Evolutionary conservation across 2,113 vertebrate genomes (phyloP).

Genomic region (Columba livia): DNA sequence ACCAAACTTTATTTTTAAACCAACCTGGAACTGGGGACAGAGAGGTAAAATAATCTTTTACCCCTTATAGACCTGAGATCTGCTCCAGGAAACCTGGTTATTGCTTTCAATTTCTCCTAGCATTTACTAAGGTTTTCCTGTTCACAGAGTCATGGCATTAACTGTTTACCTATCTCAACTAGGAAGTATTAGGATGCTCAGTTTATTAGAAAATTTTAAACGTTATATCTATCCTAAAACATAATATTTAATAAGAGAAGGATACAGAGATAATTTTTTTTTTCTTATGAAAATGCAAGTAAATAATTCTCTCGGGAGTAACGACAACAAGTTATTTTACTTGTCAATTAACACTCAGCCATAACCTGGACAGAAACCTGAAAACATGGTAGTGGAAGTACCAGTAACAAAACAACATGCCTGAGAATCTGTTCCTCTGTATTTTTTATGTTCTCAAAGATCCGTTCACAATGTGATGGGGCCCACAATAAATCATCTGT

Average conservation of each 20-base stretch:
- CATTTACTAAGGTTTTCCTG: background rate
- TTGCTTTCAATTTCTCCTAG: background rate
- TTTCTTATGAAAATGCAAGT: background rate
- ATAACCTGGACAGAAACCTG: background rate
- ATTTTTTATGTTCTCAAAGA: background rate
- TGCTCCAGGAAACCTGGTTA: background rate
- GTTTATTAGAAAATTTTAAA: background rate
- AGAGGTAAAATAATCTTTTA: background rate
- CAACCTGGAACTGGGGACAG: background rate
- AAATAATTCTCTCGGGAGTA: background rate
- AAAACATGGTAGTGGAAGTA: background rate
- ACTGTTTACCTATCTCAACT: background rate
- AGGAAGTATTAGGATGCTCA: background rate
- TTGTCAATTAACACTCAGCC: background rate
- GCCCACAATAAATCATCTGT: background rate
- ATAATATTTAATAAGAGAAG: background rate
- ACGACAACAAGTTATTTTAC: background rate
- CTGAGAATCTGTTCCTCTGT: accelerated
- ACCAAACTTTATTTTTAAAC: background rate
- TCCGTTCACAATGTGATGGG: background rate
- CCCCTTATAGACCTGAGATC: background rate
- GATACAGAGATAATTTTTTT: background rate
- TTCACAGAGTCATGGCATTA: background rate
- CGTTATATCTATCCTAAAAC: background rate
- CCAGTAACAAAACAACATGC: background rate